phyloP scores from a whole-genome alignment of 2,888 invertebrate genomes.

The Ptilodon capucinus region DNA sequence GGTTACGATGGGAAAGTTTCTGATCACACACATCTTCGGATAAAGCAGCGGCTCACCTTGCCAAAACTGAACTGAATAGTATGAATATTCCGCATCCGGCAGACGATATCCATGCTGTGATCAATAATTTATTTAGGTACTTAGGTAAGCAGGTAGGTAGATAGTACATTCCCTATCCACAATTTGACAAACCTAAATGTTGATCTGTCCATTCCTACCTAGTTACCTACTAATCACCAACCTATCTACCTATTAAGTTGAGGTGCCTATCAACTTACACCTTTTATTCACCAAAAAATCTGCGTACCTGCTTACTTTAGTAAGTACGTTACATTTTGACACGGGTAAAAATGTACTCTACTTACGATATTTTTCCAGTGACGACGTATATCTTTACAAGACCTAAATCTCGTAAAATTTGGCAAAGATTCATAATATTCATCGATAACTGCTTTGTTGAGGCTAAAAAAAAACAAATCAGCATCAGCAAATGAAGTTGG shows the following conservation, averaged over 20 bases:
- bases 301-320: no score
- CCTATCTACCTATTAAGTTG: no score
- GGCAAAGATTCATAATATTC: constrained; percentile 51
- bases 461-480: constrained; percentile 39
- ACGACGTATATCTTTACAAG: constrained; percentile 73
- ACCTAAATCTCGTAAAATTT: constrained; percentile 54
- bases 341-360: neutral
- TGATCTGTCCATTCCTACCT: no score
- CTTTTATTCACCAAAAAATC: no score
- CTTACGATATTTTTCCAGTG: constrained; percentile 82
- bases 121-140: neutral
- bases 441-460: constrained; percentile 66
- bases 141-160: constrained; percentile 1
- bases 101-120: constrained; percentile 70
- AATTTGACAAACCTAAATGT: no score
- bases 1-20: constrained; percentile 61
- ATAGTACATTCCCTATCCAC: no score
- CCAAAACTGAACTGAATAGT: constrained; percentile 68
- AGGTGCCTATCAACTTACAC: no score
- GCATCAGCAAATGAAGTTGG: neutral
- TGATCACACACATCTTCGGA: constrained; percentile 59
- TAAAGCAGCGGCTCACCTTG: constrained; percentile 71
- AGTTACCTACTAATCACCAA: no score
- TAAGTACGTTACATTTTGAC: no score
- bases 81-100: constrained; percentile 58